A percentile compares a stretch with the other conserved stretches of the same genome.
phyloP scores from a whole-genome alignment of 2,888 invertebrate species.

The Cybosia mesomella region DNA sequence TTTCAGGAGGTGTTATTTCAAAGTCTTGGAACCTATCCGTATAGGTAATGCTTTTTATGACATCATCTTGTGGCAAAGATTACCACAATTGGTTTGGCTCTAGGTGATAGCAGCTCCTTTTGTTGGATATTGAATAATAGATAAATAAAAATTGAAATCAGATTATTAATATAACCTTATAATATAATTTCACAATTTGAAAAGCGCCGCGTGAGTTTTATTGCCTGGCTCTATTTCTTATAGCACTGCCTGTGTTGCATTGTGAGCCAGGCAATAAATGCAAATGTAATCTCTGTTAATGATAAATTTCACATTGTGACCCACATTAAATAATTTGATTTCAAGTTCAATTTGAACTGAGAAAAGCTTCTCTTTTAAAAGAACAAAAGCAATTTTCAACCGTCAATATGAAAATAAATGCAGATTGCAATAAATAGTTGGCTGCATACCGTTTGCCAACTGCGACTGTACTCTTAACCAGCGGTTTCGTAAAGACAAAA shows the following conservation, averaged over 20 bases:
- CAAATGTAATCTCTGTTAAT: neutral
- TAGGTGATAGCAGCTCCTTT: neutral
- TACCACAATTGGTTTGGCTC: neutral
- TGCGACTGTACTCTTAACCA: neutral
- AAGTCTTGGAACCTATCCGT: neutral
- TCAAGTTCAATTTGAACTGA: too few relatives aligned
- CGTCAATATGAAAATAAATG: neutral
- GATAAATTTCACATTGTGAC: neutral
- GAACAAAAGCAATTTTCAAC: neutral
- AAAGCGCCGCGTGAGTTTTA: neutral
- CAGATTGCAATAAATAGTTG: neutral
- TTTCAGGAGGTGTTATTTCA: neutral
- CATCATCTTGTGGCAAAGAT: too few relatives aligned
- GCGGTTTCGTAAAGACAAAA: constrained; percentile 27
- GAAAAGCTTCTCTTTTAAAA: neutral
- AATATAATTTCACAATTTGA: neutral
- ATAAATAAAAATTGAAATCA: too few relatives aligned
- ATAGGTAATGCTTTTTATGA: neutral
- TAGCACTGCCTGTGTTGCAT: neutral
- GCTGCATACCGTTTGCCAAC: constrained; percentile 6
- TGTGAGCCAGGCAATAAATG: neutral
- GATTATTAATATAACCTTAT: neutral
- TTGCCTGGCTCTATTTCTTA: neutral
- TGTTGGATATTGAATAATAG: too few relatives aligned
- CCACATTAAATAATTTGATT: too few relatives aligned